Evolutionary conservation across 2,113 vertebrate genomes (phyloP).

Genomic region (Elephas maximus): DNA sequence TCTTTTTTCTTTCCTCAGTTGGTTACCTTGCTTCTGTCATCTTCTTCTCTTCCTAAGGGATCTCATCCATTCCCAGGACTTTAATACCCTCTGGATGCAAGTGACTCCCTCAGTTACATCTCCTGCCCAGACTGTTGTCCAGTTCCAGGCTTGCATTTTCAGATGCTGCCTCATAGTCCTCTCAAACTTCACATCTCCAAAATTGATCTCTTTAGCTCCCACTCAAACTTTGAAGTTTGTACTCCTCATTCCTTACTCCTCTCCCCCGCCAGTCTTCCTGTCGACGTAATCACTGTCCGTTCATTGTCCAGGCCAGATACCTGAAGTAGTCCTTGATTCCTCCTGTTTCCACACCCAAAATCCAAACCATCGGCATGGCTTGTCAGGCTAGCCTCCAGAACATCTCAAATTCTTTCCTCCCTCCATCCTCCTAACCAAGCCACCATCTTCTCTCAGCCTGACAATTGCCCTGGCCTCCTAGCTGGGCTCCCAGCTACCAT

Average conservation of each 20-base stretch:
- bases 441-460: neutral
- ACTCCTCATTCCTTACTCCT: neutral
- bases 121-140: neutral
- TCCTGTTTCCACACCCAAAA: neutral
- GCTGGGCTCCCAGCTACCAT: neutral
- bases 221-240: conserved; percentile 4
- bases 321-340: neutral
- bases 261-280: neutral
- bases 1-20: conserved; percentile 54
- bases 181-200: neutral
- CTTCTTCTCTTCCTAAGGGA: conserved; percentile 15
- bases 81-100: neutral
- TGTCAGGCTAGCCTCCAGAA: neutral
- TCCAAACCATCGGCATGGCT: neutral
- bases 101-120: neutral
- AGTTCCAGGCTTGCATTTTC: conserved; percentile 38
- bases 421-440: neutral
- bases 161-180: neutral
- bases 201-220: neutral
- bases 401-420: neutral
- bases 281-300: neutral
- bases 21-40: conserved; percentile 39
- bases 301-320: neutral
- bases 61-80: conserved; percentile 16
- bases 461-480: neutral